Conservation (phyloP, 1,140 invertebrate genomes). For the Formica selysi region DNA sequence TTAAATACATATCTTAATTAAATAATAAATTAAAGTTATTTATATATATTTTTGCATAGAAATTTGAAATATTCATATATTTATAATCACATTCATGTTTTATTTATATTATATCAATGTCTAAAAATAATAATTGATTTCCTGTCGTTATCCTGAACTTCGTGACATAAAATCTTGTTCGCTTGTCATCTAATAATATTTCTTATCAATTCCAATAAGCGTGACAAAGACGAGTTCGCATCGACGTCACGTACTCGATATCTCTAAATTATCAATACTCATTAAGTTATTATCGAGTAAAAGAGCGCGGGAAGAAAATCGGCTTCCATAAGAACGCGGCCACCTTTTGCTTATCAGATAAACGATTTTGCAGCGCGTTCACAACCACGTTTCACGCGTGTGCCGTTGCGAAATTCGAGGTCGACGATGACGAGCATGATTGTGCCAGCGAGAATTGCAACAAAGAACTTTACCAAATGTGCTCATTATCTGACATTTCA, state of each 20-base stretch:
- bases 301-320: conserved; percentile 4
- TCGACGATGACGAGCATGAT: conserved; percentile 40
- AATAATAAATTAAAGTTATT: too few relatives aligned
- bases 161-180: not conserved
- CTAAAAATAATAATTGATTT: conserved; percentile 14
- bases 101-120: not conserved
- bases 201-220: conserved; percentile 5
- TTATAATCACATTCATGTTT: not conserved
- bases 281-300: conserved; percentile 45
- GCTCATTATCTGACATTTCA: conserved; percentile 41
- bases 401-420: conserved; percentile 50
- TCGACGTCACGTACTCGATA: not conserved
- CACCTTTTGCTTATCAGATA: conserved; percentile 56
- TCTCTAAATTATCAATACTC: conserved; percentile 19
- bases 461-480: conserved; percentile 1
- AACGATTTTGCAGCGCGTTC: conserved; percentile 33
- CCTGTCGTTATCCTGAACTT: not conserved
- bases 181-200: not conserved
- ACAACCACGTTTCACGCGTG: not conserved
- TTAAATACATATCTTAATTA: too few relatives aligned
- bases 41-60: not conserved
- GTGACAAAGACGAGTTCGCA: not conserved
- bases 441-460: not conserved
- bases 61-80: not conserved
- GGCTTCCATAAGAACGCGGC: conserved; percentile 7